phyloP scores from a whole-genome alignment of 23 tunicate genomes.

The Halocynthia aurantium region DNA sequence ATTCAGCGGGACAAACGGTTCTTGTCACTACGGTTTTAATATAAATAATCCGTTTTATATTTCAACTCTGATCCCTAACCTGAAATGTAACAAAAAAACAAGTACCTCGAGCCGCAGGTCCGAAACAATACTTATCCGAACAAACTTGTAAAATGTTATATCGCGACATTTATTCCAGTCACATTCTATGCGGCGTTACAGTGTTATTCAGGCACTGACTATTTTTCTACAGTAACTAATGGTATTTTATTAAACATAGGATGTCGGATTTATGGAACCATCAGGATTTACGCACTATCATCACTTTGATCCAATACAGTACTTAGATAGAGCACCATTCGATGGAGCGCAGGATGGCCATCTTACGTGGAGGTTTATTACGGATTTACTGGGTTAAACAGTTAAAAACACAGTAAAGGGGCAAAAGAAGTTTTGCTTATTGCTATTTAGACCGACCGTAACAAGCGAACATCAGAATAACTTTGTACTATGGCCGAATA shows the following conservation, averaged over 20 bases:
- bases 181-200: too few species aligned
- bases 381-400: not conserved
- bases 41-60: too few species aligned
- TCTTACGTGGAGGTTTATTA: not conserved
- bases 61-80: too few species aligned
- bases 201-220: too few species aligned
- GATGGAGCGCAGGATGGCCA: constrained; percentile 20
- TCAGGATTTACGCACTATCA: constrained; percentile 69
- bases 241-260: constrained; percentile 16
- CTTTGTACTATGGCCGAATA: constrained; percentile 36
- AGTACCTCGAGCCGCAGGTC: too few species aligned
- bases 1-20: too few species aligned
- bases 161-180: too few species aligned
- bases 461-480: constrained; percentile 23
- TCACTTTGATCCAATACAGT: constrained; percentile 57
- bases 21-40: too few species aligned
- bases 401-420: not conserved
- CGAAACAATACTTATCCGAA: too few species aligned
- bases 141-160: too few species aligned
- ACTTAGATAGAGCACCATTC: constrained; percentile 37
- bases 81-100: too few species aligned
- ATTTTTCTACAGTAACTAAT: not conserved
- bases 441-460: constrained; percentile 39
- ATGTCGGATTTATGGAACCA: constrained; percentile 45
- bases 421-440: not conserved